Evolutionary conservation across 2,888 invertebrate genomes (phyloP).

Genomic region (Lysandra bellargus): DNA sequence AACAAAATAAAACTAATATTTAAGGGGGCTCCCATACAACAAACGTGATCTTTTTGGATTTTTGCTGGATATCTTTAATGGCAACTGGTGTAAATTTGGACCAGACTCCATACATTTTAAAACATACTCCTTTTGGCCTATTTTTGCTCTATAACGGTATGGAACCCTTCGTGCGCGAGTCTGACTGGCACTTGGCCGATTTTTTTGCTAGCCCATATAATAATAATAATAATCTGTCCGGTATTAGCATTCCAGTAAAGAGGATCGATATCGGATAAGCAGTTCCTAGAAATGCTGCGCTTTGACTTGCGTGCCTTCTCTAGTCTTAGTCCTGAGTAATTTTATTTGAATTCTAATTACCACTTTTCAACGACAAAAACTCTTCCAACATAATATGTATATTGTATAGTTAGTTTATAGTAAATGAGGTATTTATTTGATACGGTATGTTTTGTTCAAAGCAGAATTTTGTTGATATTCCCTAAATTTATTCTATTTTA

Average conservation of each 20-base stretch:
- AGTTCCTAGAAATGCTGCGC: background rate
- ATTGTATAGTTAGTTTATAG: background rate
- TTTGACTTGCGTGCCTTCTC: background rate
- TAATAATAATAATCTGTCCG: background rate
- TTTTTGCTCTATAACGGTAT: no score
- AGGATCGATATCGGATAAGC: background rate
- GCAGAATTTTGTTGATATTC: background rate
- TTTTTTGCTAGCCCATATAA: no score
- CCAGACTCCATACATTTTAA: no score
- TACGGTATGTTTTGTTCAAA: background rate
- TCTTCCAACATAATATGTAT: background rate
- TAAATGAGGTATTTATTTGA: no score
- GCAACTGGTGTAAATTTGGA: no score
- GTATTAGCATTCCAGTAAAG: background rate
- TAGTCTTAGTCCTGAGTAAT: background rate
- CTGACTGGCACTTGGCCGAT: no score
- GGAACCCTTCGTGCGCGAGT: no score
- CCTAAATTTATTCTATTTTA: background rate
- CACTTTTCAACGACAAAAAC: background rate
- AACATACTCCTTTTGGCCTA: no score
- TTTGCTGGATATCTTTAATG: no score
- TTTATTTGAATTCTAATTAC: background rate
- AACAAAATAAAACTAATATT: no score
- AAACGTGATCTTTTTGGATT: no score
- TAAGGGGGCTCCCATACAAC: no score